Evolutionary conservation across 2,888 invertebrate genomes (phyloP).

Genomic region (Pandemis heparana): DNA sequence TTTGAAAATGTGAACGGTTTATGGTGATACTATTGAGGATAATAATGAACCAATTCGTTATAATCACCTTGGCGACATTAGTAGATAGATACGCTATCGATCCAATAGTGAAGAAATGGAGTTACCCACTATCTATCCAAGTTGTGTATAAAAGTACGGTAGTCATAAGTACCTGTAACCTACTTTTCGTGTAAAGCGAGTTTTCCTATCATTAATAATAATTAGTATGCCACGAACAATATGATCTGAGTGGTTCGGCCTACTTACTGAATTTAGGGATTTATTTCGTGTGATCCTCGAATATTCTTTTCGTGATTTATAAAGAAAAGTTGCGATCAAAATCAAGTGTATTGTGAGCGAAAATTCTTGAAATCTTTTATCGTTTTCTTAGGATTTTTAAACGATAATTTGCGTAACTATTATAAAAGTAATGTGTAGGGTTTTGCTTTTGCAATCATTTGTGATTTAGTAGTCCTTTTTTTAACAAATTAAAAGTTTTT

Average conservation of each 20-base stretch:
- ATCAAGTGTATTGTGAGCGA: neutral
- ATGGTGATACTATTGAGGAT: neutral
- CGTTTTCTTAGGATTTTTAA: neutral
- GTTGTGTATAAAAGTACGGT: neutral
- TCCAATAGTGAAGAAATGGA: constrained; percentile 6
- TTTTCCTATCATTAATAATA: constrained; percentile 76
- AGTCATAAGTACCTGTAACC: constrained; percentile 44
- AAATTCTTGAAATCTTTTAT: neutral
- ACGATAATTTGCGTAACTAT: neutral
- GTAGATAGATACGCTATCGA: neutral
- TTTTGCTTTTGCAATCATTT: neutral
- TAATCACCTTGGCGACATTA: neutral
- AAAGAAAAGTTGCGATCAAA: neutral
- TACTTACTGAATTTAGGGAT: constrained; percentile 63
- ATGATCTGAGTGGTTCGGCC: constrained; percentile 74
- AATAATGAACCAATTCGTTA: neutral
- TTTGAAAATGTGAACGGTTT: neutral
- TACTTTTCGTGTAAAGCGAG: constrained; percentile 58
- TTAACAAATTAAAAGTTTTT: neutral
- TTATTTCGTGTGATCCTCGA: constrained; percentile 57
- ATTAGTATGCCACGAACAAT: constrained; percentile 73
- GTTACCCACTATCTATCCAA: neutral
- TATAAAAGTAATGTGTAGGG: neutral
- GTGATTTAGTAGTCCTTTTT: neutral
- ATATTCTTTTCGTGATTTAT: constrained; percentile 19